These are phyloP conservation scores for Carapus acus DNA, from an alignment of 2,797 vertebrate species.

Conservation along the genomic window DNA sequence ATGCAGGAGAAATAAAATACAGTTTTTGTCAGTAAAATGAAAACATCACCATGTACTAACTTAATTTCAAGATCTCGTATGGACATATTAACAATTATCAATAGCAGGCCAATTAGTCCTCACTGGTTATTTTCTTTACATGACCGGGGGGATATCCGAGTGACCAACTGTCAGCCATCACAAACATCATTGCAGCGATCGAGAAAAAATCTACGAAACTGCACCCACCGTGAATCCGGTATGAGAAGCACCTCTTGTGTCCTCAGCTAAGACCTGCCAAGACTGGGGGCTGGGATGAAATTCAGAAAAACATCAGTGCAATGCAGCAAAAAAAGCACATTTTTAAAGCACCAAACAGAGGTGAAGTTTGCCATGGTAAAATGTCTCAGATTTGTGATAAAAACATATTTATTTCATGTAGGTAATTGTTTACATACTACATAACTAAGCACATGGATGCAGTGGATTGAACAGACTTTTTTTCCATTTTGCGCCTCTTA, in stretches of 20 bases:
- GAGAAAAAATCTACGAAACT: constrained; percentile 15
- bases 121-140: constrained; percentile 18
- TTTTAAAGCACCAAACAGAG: constrained; percentile 56
- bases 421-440: constrained; percentile 78
- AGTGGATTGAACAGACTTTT: constrained; percentile 64
- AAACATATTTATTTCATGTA: constrained; percentile 78
- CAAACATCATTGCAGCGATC: constrained; percentile 34
- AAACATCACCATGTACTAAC: constrained; percentile 29
- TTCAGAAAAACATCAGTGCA: constrained; percentile 20
- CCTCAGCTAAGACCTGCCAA: too few relatives aligned
- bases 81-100: constrained; percentile 23
- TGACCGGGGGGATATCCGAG: constrained; percentile 16
- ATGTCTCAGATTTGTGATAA: constrained; percentile 73
- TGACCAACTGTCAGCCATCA: constrained; percentile 16
- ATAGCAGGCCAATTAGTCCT: constrained; percentile 18
- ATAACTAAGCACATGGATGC: constrained; percentile 73
- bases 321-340: constrained; percentile 17
- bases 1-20: too few relatives aligned
- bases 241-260: constrained; percentile 21
- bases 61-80: constrained; percentile 27
- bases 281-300: constrained; percentile 16
- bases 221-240: constrained; percentile 6
- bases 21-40: constrained; percentile 38
- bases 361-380: constrained; percentile 64
- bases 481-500: constrained; percentile 59